Base-by-base conservation (phyloP, 1,140 invertebrate species). In the Lysiphlebus fabarum region DNA sequence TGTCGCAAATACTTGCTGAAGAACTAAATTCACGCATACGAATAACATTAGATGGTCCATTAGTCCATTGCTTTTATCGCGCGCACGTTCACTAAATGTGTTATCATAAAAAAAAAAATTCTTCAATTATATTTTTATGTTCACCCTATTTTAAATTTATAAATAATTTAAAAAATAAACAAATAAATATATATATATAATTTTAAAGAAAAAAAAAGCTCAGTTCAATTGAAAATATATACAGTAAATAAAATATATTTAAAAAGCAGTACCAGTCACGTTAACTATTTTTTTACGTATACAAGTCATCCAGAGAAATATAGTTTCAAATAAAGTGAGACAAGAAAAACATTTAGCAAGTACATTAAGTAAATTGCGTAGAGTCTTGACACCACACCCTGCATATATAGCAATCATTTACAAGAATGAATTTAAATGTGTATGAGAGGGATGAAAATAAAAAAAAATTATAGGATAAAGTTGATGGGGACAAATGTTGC, bases 311-410 rank as follows among this genome's bases (percentile, higher is more conserved):
- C 17, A 26, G 17, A 26, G 17, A 17, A 17, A 26, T 1, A 26
- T 26, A 26, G 17, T 26, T 26, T 2, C 4, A 26, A 26, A 26
- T 26, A 26, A 26, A 26, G 17, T 1, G 17, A 26, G 17, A 26
- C 17, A 26, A 26, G 17, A 59, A 65, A 66, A 70, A 66, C 70
- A 67, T 76, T 77, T 74, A 73, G 70, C 68, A 59, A 77, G 75
- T 79, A 72, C 75, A 79, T 79, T 79, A 79, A 76, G 71, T 66
- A 77, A 77, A 79, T 78, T 78, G 75, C 70, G 68, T 71, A 66
- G 65, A 67, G 65, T 72, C 67, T 66, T 64, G 64, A 62, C 65
- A 65, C 65, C 58, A 58, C 61, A 56, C 62, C 57, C 57, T 49
- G 58, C 47, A 56, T 33, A 49, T 34, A 49, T 47, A 11, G n/a